Percentiles rank a stretch among this genome's conserved stretches.
Conservation (phyloP, 2,888 invertebrate genomes). For the Caenorhabditis wallacei region DNA sequence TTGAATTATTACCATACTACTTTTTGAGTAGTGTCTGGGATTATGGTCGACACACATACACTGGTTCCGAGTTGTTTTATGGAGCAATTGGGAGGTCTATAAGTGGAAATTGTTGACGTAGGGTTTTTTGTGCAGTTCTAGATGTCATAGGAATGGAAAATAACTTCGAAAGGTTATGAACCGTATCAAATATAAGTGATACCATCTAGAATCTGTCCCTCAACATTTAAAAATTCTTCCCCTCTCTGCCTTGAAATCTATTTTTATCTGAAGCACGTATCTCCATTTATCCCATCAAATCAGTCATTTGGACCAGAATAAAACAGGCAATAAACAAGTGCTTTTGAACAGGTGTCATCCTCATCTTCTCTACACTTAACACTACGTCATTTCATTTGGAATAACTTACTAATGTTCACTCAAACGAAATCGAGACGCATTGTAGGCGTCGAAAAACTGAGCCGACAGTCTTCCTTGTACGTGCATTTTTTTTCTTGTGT, state of each 20-base stretch:
- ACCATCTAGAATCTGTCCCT: neutral
- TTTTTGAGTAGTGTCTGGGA: slow-evolving; percentile 43
- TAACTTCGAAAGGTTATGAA: no score
- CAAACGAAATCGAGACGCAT: slow-evolving; percentile 46
- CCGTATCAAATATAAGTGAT: no score
- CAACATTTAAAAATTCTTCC: neutral
- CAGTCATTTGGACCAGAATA: slow-evolving; percentile 49
- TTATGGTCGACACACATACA: slow-evolving; percentile 21
- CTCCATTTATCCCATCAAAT: slow-evolving; percentile 29
- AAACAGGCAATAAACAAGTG: slow-evolving; percentile 31
- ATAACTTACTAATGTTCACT: slow-evolving; percentile 62
- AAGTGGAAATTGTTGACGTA: neutral
- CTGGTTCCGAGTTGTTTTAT: slow-evolving; percentile 38
- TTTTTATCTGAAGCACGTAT: slow-evolving; percentile 33
- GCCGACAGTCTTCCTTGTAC: slow-evolving; percentile 64
- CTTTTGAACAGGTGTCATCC: slow-evolving; percentile 40
- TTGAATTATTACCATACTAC: slow-evolving; percentile 60
- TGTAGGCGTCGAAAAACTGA: slow-evolving; percentile 50
- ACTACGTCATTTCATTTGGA: slow-evolving; percentile 18
- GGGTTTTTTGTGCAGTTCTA: no score
- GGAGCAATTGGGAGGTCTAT: slow-evolving; percentile 25
- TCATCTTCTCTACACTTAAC: neutral
- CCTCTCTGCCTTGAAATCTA: slow-evolving; percentile 11
- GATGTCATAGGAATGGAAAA: no score
- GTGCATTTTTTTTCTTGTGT: slow-evolving; percentile 39